Evolutionary conservation across 2,888 invertebrate genomes (phyloP).

Genomic region (Ochlodes sylvanus): DNA sequence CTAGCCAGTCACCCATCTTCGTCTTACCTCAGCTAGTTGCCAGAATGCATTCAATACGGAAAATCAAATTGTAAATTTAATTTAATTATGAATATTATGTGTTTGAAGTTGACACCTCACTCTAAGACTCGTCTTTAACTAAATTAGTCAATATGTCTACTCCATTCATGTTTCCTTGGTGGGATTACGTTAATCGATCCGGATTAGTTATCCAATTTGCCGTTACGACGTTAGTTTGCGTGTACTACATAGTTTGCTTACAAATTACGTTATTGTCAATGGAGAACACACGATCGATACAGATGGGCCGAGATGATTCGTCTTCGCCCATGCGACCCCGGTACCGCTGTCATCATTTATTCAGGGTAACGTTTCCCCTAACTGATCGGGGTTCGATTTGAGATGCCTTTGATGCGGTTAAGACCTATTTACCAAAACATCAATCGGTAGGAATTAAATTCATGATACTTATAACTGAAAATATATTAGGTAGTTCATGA

Average conservation of each 20-base stretch:
- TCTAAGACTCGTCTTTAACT: background rate
- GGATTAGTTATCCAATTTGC: slow-evolving; percentile 42
- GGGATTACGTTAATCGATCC: slow-evolving; percentile 38
- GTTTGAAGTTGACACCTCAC: too few relatives aligned
- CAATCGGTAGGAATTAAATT: background rate
- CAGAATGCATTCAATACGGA: too few relatives aligned
- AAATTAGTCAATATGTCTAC: background rate
- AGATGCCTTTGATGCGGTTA: slow-evolving; percentile 24
- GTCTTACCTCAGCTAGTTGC: too few relatives aligned
- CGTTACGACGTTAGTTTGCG: slow-evolving; percentile 26
- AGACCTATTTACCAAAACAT: slow-evolving; percentile 10
- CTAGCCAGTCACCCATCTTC: too few relatives aligned
- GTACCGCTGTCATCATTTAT: slow-evolving; percentile 32
- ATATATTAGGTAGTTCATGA: too few relatives aligned
- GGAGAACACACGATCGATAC: slow-evolving; percentile 28
- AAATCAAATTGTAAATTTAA: too few relatives aligned
- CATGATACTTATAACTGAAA: background rate
- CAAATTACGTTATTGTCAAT: slow-evolving; percentile 33
- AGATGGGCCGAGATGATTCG: slow-evolving; percentile 24
- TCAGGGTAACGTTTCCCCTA: slow-evolving; percentile 29
- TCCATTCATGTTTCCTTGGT: slow-evolving; percentile 27
- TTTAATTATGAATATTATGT: too few relatives aligned
- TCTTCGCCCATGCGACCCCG: slow-evolving; percentile 21
- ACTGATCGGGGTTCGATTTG: slow-evolving; percentile 33
- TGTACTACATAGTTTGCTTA: slow-evolving; percentile 14